These are phyloP conservation scores for Python bivittatus DNA, from an alignment of 2,113 vertebrate species.

Conservation along the genomic window DNA sequence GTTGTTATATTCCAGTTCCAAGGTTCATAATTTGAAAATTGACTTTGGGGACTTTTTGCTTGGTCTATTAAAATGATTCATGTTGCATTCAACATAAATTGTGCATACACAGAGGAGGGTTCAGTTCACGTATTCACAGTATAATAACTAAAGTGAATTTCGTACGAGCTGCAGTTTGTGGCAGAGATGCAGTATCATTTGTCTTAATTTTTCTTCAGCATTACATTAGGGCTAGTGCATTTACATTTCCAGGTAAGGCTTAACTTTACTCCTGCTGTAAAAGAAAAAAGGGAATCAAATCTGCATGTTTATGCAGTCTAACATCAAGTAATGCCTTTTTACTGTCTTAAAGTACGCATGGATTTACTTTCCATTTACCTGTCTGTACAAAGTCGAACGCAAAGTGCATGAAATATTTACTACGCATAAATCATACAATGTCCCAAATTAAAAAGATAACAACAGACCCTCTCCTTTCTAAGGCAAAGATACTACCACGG, in stretches of 20 bases:
- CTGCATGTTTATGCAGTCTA: conserved; percentile 91
- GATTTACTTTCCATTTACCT: conserved; percentile 94
- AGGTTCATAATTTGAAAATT: conserved; percentile 89
- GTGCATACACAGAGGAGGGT: conserved; percentile 92
- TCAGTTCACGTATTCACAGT: conserved; percentile 76
- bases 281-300: conserved; percentile 86
- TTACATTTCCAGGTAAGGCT: conserved; percentile 83
- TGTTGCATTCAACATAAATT: conserved; percentile 93
- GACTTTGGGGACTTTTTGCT: conserved; percentile 87
- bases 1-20: conserved; percentile 82
- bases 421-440: conserved; percentile 65
- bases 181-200: conserved; percentile 83
- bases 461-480: conserved; percentile 60
- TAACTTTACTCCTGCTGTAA: conserved; percentile 78
- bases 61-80: conserved; percentile 98
- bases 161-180: conserved; percentile 80
- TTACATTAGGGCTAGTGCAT: conserved; percentile 79
- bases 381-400: conserved; percentile 82
- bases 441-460: conserved; percentile 69
- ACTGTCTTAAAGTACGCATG: conserved; percentile 86
- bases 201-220: conserved; percentile 83
- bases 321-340: conserved; percentile 92
- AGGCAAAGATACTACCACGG: conserved; percentile 46
- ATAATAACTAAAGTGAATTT: conserved; percentile 86
- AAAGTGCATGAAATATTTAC: conserved; percentile 91